Evolutionary conservation across 2,113 vertebrate species (phyloP).

Genomic region (Lagopus leucura): DNA sequence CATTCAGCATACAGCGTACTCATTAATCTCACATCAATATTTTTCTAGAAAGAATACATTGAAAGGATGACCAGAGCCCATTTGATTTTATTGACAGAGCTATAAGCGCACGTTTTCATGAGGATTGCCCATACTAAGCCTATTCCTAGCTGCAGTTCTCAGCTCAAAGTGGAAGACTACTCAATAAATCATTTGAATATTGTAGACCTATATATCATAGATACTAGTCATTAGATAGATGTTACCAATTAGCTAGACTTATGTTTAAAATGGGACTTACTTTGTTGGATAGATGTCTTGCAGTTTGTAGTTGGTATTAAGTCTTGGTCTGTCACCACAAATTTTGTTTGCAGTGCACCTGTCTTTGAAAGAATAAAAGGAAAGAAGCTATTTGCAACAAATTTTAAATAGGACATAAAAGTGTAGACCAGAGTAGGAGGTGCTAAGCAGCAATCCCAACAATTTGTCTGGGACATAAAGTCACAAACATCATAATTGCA

Average conservation of each 20-base stretch:
- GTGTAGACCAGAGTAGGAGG: constrained; percentile 14
- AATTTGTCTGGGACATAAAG: constrained; percentile 56
- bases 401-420: constrained; percentile 54
- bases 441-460: constrained; percentile 55
- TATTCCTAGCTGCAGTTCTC: not conserved
- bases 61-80: not conserved
- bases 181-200: not conserved
- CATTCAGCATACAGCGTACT: not conserved
- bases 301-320: constrained; percentile 15
- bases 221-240: not conserved
- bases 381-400: constrained; percentile 41
- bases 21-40: not conserved
- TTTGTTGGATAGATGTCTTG: not conserved
- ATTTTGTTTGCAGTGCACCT: constrained; percentile 43
- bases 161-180: not conserved
- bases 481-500: constrained; percentile 52
- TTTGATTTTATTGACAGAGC: not conserved
- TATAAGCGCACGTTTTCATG: not conserved
- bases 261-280: not conserved
- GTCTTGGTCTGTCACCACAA: not conserved
- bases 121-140: not conserved
- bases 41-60: not conserved
- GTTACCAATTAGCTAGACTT: constrained; percentile 20
- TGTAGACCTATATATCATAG: not conserved
- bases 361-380: constrained; percentile 57